Conservation (phyloP, 2,888 invertebrate genomes). For the Scelioninae gen. 1 region DNA sequence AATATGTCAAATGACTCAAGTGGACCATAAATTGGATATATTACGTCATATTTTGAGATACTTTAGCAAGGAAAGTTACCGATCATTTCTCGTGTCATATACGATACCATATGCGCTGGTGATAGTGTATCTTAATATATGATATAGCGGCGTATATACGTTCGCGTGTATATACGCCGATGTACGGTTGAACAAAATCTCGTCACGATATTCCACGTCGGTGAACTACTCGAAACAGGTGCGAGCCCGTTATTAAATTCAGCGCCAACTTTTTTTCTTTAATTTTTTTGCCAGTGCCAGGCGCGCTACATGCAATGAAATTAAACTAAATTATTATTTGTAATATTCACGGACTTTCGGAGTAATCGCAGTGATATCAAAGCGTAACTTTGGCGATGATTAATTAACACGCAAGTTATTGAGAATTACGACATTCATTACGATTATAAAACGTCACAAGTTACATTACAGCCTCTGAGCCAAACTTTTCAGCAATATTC, state of each 20-base stretch:
- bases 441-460: slow-evolving; percentile 43
- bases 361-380: slow-evolving; percentile 29
- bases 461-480: neutral
- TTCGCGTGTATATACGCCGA: slow-evolving; percentile 46
- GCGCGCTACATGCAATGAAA: slow-evolving; percentile 55
- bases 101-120: slow-evolving; percentile 22
- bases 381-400: slow-evolving; percentile 37
- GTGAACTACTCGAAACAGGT: slow-evolving; percentile 70
- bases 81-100: slow-evolving; percentile 51
- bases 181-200: slow-evolving; percentile 61
- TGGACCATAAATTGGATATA: slow-evolving; percentile 33
- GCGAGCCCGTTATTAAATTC: slow-evolving; percentile 71
- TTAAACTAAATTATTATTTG: slow-evolving; percentile 65
- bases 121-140: slow-evolving; percentile 59
- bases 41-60: slow-evolving; percentile 23
- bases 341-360: slow-evolving; percentile 38
- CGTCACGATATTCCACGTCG: slow-evolving; percentile 69
- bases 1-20: neutral
- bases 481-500: slow-evolving; percentile 12
- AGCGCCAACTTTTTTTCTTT: slow-evolving; percentile 45
- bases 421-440: slow-evolving; percentile 28
- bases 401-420: slow-evolving; percentile 55
- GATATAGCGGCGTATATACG: slow-evolving; percentile 39
- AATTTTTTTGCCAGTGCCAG: slow-evolving; percentile 34
- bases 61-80: slow-evolving; percentile 43